Base-by-base conservation (phyloP, 2,888 invertebrate species). In the Zeuzera pyrina region DNA sequence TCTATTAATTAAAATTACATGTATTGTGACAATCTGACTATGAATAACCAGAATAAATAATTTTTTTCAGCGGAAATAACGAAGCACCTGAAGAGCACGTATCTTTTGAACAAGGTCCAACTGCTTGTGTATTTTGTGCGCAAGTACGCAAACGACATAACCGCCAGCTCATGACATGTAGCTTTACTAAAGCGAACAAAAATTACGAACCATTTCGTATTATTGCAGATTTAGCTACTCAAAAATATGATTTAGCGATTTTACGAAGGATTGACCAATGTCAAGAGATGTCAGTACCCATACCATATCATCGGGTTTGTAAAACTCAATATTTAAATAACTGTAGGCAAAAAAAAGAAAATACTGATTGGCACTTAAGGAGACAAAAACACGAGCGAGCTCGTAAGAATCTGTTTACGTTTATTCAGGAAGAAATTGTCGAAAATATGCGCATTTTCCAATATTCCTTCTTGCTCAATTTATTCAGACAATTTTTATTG, bases 381-480 rank as follows among this genome's bases (percentile, higher is more conserved):
- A 38, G 38, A 39, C 24, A 41, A 29, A 41, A 39, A 38, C 41
- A 38, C 33, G 38, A 41, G 33, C 38, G 36, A 31, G 41, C 41
- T 41, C 39, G 39, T 36, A 30, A 41, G 30, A 31, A 39, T 32
- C 31, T 41, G 31, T 41, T 36, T 15, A 36, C 16, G 26, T 41
- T 41, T 34, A 39, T 39, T 29, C 23, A 29, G 29, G 33, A 33
- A 33, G 29, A 33, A 29, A 29, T 33, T 33, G 39, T 39, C 29
- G 37, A 39, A 38, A 42, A 42, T 32, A 39, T 37, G 39, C 39
- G 31, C 35, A 42, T 42, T 33, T 38, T n/a, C n/a, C n/a, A n/a
- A n/a, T n/a, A n/a, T n/a, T n/a, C n/a, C n/a, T n/a, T n/a, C n/a
- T n/a, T n/a, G n/a, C n/a, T n/a, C n/a, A n/a, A n/a, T n/a, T n/a